Percentiles rank a stretch among this genome's conserved stretches.
Conservation (phyloP, 2,113 vertebrate genomes). For the Cyanoramphus novaezelandiae region DNA sequence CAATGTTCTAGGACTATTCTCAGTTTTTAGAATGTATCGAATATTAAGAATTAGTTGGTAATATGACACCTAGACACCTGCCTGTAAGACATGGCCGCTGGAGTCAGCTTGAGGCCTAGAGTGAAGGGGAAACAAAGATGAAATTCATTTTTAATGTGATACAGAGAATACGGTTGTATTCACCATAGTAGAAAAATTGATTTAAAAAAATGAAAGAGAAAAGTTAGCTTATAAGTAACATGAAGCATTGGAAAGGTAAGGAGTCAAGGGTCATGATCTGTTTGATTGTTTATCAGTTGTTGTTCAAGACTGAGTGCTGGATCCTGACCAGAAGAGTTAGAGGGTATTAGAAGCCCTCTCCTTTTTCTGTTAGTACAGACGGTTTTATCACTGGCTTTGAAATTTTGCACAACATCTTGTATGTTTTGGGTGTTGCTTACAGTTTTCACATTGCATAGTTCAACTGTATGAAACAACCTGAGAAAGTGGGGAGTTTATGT, state of each 20-base stretch:
- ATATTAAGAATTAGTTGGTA: neutral
- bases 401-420: neutral
- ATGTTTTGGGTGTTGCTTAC: neutral
- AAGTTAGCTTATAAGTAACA: neutral
- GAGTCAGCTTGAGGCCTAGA: neutral
- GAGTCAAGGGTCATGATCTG: neutral
- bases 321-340: neutral
- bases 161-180: neutral
- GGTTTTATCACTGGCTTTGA: neutral
- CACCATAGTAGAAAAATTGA: neutral
- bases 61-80: neutral
- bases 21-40: neutral
- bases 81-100: neutral
- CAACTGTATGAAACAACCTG: neutral
- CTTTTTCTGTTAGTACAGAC: neutral
- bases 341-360: neutral
- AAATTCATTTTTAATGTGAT: neutral
- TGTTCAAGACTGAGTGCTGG: neutral
- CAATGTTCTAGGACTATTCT: neutral
- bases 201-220: neutral
- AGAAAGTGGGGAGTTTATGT: neutral
- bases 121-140: neutral
- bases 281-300: neutral
- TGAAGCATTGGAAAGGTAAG: neutral
- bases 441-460: neutral